Evolutionary conservation across 2,888 invertebrate genomes (phyloP).

Genomic region (Alsophila aescularia): DNA sequence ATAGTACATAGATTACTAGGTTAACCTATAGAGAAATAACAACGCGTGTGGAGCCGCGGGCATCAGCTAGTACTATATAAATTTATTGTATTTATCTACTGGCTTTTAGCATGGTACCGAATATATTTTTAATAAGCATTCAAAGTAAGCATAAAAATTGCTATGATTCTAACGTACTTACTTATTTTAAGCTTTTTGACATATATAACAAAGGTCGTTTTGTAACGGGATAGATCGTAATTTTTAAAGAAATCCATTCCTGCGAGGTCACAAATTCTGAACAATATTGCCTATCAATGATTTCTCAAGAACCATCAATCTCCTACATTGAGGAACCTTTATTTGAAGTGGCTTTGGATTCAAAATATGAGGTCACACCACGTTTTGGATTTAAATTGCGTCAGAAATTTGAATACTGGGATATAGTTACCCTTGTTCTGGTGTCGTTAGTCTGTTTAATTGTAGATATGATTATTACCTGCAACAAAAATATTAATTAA

Average conservation of each 20-base stretch:
- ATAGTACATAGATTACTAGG: too few relatives aligned
- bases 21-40: too few relatives aligned
- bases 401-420: neutral
- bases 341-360: neutral
- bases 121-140: too few relatives aligned
- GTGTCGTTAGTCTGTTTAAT: neutral
- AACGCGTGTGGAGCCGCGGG: too few relatives aligned
- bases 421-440: neutral
- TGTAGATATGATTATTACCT: conserved; percentile 2
- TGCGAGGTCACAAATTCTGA: neutral
- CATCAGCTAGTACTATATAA: too few relatives aligned
- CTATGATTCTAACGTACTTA: too few relatives aligned
- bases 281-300: conserved; percentile 24
- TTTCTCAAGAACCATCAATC: conserved; percentile 33
- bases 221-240: neutral
- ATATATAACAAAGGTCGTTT: too few relatives aligned
- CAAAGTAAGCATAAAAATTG: too few relatives aligned
- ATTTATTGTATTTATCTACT: too few relatives aligned
- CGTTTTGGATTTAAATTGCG: neutral
- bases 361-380: neutral
- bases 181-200: too few relatives aligned
- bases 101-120: too few relatives aligned
- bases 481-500: conserved; percentile 8
- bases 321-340: conserved; percentile 1
- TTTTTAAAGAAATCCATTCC: neutral